Conservation (phyloP, 2,888 invertebrate species). For the Caenorhabditis sulstoni region DNA sequence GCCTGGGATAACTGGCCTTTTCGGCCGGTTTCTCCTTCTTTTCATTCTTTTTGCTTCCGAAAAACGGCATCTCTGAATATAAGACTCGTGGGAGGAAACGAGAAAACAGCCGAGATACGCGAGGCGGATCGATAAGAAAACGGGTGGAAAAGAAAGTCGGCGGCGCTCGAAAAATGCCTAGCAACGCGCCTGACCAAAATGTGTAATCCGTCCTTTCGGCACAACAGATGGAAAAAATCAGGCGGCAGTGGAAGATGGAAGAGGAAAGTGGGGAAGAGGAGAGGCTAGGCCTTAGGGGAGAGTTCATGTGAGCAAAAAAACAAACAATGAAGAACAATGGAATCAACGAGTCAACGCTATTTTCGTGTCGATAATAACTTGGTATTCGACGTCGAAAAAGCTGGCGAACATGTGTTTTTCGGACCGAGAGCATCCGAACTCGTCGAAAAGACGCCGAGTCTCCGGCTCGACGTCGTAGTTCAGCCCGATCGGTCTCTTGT, state of each 20-base stretch:
- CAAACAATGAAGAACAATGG: background rate
- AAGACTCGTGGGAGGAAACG: background rate
- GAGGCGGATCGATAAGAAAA: constrained; percentile 25
- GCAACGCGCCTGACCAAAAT: constrained; percentile 32
- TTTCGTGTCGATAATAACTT: constrained; percentile 29
- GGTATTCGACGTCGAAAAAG: constrained; percentile 24
- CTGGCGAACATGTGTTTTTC: constrained; percentile 12
- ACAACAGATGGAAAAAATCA: constrained; percentile 26
- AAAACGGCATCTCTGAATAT: constrained; percentile 38
- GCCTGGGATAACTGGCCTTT: constrained; percentile 44
- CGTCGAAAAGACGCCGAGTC: background rate
- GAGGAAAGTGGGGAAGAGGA: constrained; percentile 3
- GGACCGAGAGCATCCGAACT: background rate
- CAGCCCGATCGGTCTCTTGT: constrained; percentile 12
- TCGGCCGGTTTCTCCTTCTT: constrained; percentile 25
- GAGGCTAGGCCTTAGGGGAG: background rate
- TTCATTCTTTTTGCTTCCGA: constrained; percentile 45
- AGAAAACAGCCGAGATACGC: constrained; percentile 11
- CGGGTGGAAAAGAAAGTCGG: background rate
- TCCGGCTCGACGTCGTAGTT: constrained; percentile 17
- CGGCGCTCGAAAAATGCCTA: constrained; percentile 33
- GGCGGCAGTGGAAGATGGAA: background rate
- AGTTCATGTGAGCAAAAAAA: constrained; percentile 7
- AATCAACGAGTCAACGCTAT: constrained; percentile 10
- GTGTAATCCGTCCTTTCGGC: constrained; percentile 3